A percentile compares a stretch with the other conserved stretches of the same genome.
phyloP scores from a whole-genome alignment of 2,888 invertebrate genomes.

The Drosophila eohydei region DNA sequence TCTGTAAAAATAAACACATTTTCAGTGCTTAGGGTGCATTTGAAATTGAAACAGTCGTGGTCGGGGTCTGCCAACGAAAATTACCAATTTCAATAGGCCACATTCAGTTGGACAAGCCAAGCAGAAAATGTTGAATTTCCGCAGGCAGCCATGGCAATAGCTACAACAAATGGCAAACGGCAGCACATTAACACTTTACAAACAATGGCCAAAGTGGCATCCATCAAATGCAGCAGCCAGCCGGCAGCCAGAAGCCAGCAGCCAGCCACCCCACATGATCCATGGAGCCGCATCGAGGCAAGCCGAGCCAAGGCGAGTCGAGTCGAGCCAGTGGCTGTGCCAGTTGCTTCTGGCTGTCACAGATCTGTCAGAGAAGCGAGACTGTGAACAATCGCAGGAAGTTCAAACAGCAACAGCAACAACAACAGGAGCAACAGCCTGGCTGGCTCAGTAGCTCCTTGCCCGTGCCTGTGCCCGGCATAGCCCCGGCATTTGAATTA shows the following conservation, averaged over 20 bases:
- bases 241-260: slow-evolving; percentile 43
- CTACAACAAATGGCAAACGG: slow-evolving; percentile 39
- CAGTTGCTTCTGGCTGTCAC: slow-evolving; percentile 69
- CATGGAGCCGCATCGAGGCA: slow-evolving; percentile 38
- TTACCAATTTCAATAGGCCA: slow-evolving; percentile 64
- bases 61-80: slow-evolving; percentile 42
- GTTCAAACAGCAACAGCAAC: slow-evolving; percentile 62
- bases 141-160: slow-evolving; percentile 37
- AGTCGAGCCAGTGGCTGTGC: slow-evolving; percentile 10
- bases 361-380: slow-evolving; percentile 76
- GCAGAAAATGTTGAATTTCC: slow-evolving; percentile 77
- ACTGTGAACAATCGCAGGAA: slow-evolving; percentile 82
- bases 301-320: slow-evolving; percentile 17
- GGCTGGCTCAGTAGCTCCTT: slow-evolving; percentile 6
- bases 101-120: slow-evolving; percentile 61
- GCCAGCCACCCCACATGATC: slow-evolving; percentile 44
- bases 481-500: slow-evolving; percentile 65
- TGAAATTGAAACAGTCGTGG: slow-evolving; percentile 26
- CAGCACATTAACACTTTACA: slow-evolving; percentile 76
- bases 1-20: slow-evolving; percentile 72
- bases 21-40: slow-evolving; percentile 39
- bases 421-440: slow-evolving; percentile 21
- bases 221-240: slow-evolving; percentile 68
- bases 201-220: slow-evolving; percentile 78
- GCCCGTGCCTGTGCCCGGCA: slow-evolving; percentile 2